Conservation (phyloP, 2,113 vertebrate species). For the Hystrix brachyura region DNA sequence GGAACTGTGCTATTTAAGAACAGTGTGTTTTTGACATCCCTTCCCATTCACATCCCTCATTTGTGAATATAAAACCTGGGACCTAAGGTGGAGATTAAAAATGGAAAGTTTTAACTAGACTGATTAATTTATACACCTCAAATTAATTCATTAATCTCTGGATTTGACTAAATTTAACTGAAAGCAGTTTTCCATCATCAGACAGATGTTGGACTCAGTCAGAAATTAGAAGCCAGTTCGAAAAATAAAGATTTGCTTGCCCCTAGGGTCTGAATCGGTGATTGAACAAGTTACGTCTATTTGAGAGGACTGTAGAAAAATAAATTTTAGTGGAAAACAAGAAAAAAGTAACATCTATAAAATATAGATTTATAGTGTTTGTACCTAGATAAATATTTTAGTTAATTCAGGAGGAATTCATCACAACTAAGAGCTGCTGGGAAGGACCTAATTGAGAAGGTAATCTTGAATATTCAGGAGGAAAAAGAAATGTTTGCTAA, state of each 20-base stretch:
- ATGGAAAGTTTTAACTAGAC: conserved; percentile 60
- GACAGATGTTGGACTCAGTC: neutral
- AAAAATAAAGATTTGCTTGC: conserved; percentile 68
- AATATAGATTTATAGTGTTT: neutral
- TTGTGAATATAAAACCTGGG: neutral
- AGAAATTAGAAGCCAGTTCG: conserved; percentile 73
- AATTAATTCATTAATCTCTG: conserved; percentile 72
- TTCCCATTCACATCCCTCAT: neutral
- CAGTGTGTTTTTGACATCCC: no score
- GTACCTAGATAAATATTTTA: conserved; percentile 26
- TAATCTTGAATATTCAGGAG: conserved; percentile 49
- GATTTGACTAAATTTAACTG: conserved; percentile 74
- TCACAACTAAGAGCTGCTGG: neutral
- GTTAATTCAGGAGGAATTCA: conserved; percentile 48
- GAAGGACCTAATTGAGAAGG: neutral
- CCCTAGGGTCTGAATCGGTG: conserved; percentile 37
- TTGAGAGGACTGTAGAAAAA: neutral
- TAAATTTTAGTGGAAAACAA: neutral
- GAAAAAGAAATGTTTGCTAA: conserved; percentile 11
- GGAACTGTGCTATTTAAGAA: neutral
- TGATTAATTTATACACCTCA: conserved; percentile 66
- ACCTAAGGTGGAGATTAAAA: conserved; percentile 27
- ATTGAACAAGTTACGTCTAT: conserved; percentile 23
- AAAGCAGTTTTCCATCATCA: conserved; percentile 62
- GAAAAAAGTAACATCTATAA: neutral